Evolutionary conservation across 1,140 invertebrate genomes (phyloP).

Genomic region (Temnothorax nylanderi): DNA sequence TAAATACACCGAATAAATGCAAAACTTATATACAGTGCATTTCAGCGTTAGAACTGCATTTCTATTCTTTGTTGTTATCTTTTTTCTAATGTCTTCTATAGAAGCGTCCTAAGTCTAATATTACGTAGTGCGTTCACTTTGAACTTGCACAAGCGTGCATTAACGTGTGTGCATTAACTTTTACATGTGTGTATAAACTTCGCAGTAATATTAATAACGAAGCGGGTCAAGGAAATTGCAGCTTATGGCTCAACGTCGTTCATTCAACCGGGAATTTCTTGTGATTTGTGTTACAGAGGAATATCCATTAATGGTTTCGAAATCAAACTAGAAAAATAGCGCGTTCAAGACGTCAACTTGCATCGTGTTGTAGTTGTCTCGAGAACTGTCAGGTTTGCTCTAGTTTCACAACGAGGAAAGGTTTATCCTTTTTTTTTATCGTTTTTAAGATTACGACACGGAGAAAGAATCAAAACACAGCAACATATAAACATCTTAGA

Average conservation of each 20-base stretch:
- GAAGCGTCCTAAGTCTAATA: constrained; percentile 26
- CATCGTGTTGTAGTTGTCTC: neutral
- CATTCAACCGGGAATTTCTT: constrained; percentile 58
- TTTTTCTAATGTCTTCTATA: constrained; percentile 33
- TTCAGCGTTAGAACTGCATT: neutral
- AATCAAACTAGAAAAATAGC: neutral
- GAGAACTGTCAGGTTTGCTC: neutral
- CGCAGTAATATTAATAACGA: constrained; percentile 55
- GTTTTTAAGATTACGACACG: neutral
- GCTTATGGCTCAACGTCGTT: constrained; percentile 46
- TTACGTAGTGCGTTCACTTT: constrained; percentile 35
- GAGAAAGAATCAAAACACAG: neutral
- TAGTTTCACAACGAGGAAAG: neutral
- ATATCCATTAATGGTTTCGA: constrained; percentile 7
- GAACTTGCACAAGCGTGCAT: neutral
- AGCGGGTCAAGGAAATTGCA: constrained; percentile 61
- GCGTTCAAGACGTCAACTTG: neutral
- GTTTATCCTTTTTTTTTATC: neutral
- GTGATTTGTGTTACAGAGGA: neutral
- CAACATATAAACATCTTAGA: neutral
- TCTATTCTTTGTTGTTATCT: neutral
- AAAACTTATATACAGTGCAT: constrained; percentile 2
- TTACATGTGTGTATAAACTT: constrained; percentile 8
- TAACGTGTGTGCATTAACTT: neutral
- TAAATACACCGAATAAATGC: neutral